Evolutionary conservation across 2,888 invertebrate species (phyloP).

Genomic region (Himalopsyche anomala): DNA sequence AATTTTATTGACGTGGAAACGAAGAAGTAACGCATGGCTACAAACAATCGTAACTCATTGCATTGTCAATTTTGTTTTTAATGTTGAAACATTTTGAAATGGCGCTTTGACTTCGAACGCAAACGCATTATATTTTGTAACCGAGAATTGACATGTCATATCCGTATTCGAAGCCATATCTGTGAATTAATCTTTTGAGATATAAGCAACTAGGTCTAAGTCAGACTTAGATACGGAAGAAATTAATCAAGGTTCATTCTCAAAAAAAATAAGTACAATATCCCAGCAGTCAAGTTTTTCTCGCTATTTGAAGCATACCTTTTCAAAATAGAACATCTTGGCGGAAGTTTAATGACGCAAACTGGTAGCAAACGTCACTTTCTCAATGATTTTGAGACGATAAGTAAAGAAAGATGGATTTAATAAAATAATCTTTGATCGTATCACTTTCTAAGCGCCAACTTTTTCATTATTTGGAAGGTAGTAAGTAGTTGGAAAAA

Average conservation of each 20-base stretch:
- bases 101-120: not conserved
- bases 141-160: constrained; percentile 1
- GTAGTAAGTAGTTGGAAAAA: no score
- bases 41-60: constrained; percentile 38
- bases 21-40: not conserved
- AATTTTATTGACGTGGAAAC: constrained; percentile 19
- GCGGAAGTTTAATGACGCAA: no score
- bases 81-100: constrained; percentile 32
- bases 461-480: no score
- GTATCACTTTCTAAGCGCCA: no score
- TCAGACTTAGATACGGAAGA: no score
- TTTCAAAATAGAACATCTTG: no score
- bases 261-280: no score
- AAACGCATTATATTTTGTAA: not conserved
- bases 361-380: no score
- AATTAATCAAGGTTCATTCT: not conserved
- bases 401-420: no score
- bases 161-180: not conserved
- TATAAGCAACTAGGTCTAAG: not conserved
- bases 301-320: no score
- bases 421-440: no score
- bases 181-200: not conserved
- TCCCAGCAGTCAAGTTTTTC: not conserved
- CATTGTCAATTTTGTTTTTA: constrained; percentile 33
- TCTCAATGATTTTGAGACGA: no score